Evolutionary conservation across 1,140 invertebrate genomes (phyloP).

Genomic region (Drosophila ercepeae): DNA sequence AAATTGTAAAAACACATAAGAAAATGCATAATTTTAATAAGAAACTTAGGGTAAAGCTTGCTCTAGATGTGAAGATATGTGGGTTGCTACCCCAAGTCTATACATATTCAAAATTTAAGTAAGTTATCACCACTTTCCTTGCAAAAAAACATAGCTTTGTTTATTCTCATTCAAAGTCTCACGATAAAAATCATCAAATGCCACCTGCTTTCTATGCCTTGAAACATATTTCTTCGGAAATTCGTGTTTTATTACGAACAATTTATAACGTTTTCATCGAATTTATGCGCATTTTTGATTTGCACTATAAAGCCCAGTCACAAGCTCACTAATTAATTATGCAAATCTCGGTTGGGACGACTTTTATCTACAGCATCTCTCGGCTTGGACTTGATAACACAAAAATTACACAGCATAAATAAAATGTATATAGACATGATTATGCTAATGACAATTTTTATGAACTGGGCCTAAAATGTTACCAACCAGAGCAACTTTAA

Average conservation of each 20-base stretch:
- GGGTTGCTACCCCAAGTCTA: too few relatives aligned
- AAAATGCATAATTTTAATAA: background rate
- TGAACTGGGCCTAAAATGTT: conserved; percentile 29
- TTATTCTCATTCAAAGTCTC: background rate
- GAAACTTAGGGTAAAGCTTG: too few relatives aligned
- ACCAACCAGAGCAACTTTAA: conserved; percentile 20
- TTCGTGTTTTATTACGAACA: conserved; percentile 69
- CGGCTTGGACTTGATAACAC: conserved; percentile 35
- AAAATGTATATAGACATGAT: conserved; percentile 5
- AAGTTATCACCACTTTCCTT: background rate
- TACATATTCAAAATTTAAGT: too few relatives aligned
- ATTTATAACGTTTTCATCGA: conserved; percentile 72
- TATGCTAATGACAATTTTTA: conserved; percentile 32
- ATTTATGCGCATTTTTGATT: conserved; percentile 80
- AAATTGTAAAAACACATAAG: background rate
- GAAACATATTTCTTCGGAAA: conserved; percentile 32
- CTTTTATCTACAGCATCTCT: conserved; percentile 64
- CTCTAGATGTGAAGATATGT: too few relatives aligned
- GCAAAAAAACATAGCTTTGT: background rate
- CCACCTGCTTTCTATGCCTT: conserved; percentile 54
- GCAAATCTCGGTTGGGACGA: conserved; percentile 58
- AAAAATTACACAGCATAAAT: conserved; percentile 33
- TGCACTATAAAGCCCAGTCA: conserved; percentile 73
- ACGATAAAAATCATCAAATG: conserved; percentile 40
- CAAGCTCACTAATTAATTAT: conserved; percentile 75